Percentiles rank a stretch among this genome's conserved stretches.
phyloP scores from a whole-genome alignment of 2,113 vertebrate species.

The Nyctibius bracteatus region DNA sequence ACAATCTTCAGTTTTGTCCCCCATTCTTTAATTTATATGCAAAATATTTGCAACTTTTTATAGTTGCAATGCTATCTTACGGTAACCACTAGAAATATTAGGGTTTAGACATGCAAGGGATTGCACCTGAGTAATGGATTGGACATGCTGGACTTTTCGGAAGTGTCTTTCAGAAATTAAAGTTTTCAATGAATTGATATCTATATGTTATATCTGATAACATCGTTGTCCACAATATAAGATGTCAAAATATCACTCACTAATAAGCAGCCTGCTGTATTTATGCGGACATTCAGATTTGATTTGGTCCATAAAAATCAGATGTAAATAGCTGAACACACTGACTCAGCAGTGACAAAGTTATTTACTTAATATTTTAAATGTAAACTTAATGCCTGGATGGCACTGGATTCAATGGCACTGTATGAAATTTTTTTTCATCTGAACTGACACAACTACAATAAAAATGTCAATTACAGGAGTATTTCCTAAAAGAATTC shows the following conservation, averaged over 20 bases:
- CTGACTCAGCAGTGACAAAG: not conserved
- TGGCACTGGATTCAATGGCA: not conserved
- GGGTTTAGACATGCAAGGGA: not conserved
- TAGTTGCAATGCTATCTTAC: not conserved
- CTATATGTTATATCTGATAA: not conserved
- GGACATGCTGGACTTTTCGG: not conserved
- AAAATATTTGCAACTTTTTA: not conserved
- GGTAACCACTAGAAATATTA: not conserved
- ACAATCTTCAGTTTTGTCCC: not conserved
- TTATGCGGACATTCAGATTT: not conserved
- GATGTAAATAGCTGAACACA: not conserved
- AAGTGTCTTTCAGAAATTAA: not conserved
- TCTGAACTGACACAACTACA: not conserved
- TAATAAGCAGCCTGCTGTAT: not conserved
- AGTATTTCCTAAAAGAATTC: not conserved
- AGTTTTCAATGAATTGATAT: not conserved
- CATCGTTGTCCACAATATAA: not conserved
- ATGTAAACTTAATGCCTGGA: not conserved
- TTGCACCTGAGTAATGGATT: not conserved
- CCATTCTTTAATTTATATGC: not conserved
- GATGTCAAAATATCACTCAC: not conserved
- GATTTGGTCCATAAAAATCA: not conserved
- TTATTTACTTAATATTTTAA: not conserved
- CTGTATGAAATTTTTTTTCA: not conserved
- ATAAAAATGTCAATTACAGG: not conserved